These are phyloP conservation scores for Eupeodes latifasciatus DNA, from an alignment of 2,888 invertebrate genomes.

Conservation along the genomic window DNA sequence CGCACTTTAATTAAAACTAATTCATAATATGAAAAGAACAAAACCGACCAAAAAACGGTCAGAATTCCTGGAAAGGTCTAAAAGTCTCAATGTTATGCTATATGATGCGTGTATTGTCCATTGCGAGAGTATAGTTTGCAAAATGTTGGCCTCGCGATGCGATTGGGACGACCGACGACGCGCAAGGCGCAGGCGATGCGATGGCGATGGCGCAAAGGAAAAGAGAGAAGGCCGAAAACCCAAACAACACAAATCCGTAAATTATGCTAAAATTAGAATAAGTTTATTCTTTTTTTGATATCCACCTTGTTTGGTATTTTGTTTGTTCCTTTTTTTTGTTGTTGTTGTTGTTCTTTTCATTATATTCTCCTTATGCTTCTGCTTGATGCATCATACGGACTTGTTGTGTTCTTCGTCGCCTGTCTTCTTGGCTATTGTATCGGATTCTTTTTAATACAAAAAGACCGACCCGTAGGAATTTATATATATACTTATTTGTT, in stretches of 20 bases:
- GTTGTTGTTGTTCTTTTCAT: too few species aligned
- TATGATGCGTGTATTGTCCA: slow-evolving; percentile 51
- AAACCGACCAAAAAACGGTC: slow-evolving; percentile 26
- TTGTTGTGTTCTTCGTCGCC: slow-evolving; percentile 44
- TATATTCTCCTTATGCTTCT: slow-evolving; percentile 2
- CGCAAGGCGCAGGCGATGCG: background rate
- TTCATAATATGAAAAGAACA: slow-evolving; percentile 64
- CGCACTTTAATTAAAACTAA: slow-evolving; percentile 76
- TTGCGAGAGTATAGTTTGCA: slow-evolving; percentile 3
- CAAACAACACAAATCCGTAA: slow-evolving; percentile 73
- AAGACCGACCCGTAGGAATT: slow-evolving; percentile 62
- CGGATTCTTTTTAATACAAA: slow-evolving; percentile 56
- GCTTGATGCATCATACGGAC: slow-evolving; percentile 6
- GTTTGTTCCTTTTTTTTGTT: slow-evolving; percentile 39
- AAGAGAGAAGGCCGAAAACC: slow-evolving; percentile 57
- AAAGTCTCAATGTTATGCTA: slow-evolving; percentile 33
- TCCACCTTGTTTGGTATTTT: slow-evolving; percentile 49
- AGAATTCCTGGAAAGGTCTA: slow-evolving; percentile 72
- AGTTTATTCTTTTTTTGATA: slow-evolving; percentile 62
- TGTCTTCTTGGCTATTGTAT: slow-evolving; percentile 61
- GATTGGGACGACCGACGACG: background rate
- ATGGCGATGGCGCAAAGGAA: slow-evolving; percentile 32
- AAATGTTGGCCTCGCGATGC: background rate
- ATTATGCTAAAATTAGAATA: slow-evolving; percentile 76
- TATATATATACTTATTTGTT: slow-evolving; percentile 51